Percentiles rank a stretch among this genome's conserved stretches.
Conservation (phyloP, 2,113 vertebrate genomes). For the Gymnorhina tibicen region DNA sequence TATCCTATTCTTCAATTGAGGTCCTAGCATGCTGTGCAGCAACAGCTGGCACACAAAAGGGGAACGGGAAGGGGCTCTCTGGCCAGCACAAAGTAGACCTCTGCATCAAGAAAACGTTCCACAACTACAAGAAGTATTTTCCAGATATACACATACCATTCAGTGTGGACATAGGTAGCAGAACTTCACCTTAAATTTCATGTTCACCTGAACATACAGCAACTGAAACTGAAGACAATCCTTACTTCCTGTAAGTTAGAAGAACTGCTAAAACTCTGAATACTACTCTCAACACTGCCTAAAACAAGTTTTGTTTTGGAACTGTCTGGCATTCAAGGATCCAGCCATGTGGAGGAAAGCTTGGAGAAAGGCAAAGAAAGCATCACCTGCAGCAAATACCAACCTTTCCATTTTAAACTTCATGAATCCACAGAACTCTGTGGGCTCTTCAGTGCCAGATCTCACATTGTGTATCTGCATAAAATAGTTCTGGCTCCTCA, state of each 20-base stretch:
- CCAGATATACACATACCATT: background rate
- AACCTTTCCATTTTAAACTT: background rate
- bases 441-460: background rate
- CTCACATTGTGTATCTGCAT: background rate
- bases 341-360: background rate
- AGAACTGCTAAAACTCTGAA: background rate
- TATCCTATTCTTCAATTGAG: background rate
- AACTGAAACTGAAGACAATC: background rate
- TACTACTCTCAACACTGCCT: background rate
- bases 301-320: background rate
- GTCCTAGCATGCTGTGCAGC: accelerated
- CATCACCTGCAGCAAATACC: background rate
- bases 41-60: background rate
- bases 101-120: background rate
- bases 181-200: background rate
- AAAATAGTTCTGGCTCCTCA: background rate
- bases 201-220: background rate
- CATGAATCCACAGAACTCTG: background rate
- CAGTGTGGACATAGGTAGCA: background rate
- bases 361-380: background rate
- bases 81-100: background rate
- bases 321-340: background rate
- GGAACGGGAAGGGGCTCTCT: background rate
- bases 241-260: background rate
- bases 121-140: background rate